Base-by-base conservation (phyloP, 2,888 invertebrate species). In the Zelleria hepariella region DNA sequence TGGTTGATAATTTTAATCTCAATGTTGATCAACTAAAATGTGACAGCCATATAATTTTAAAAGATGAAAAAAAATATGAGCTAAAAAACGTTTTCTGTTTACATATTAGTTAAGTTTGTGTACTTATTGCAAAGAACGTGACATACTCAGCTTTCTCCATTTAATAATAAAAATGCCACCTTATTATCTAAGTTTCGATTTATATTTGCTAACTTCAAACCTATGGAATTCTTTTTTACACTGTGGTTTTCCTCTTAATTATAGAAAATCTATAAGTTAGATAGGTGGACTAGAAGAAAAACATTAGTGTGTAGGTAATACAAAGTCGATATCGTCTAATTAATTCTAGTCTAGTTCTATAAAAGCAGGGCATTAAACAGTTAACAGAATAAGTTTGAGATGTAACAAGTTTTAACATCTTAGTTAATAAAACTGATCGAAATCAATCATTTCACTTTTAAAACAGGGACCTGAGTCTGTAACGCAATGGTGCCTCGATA, bases 171-270 rank as follows among this genome's bases (percentile, higher is more conserved):
- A 52, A 52, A 60, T 60, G 27, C 32, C 54, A 25, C 18, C 54
- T 54, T 54, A 54, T 7, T 23, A 18, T 48, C 26, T 18, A 48
- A n/a, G 62, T 61, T 58, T 49, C 58, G 32, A 62, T 61, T 61
- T 63, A 55, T 63, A 66, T 62, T 62, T 64, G 63, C 67, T 67
- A 68, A 67, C 57, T 64, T 63, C 62, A n/a, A 67, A 64, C 64
- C 63, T 66, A 63, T 65, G 57, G 23, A 57, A 48, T 60, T 60
- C 61, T 65, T 62, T 65, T 68, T 67, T 63, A 67, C 68, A 65
- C 61, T 65, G 64, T 62, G 63, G 61, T 60, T 49, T 10, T 7
- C 48, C 10, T 2, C 23, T 49, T 49, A 49, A 24, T 42, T 42
- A 42, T 42, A 42, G 32, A 42, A 42, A 15, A 42, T 42, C 32